Evolutionary conservation across 2,888 invertebrate species (phyloP), one percentile per base, ranked within the genome.

Genomic region (Alcis repandata): DNA sequence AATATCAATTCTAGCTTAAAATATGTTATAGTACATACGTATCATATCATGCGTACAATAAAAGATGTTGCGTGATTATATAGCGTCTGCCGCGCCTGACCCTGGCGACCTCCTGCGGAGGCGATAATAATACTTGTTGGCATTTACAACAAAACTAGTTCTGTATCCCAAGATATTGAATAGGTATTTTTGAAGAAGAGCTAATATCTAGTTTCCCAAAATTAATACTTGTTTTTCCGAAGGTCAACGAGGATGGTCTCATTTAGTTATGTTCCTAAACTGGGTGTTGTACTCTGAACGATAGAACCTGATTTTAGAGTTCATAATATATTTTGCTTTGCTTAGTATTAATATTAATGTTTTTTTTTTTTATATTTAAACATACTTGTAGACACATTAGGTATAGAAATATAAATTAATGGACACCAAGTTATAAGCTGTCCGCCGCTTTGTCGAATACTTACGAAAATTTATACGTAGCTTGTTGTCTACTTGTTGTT

Each of bases 121-220:
- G 67, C 69, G 79, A 79, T 90, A 91, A 91, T 91, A 90, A 90
- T 91, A 91, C 84, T 74, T 64, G 87, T 86, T 91, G 90, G 88
- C 89, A 92, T 91, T 92, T 90, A 78, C 67, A 73, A 76, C 65
- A 67, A 81, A 91, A 91, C 92, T 86, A 82, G 91, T 91, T 91
- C 82, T 71, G 59, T 69, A 75, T 77, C 77, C 72, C 75, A 68
- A 73, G 73, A 67, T 80, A 77, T 79, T 79, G 69, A 65, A 80
- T 78, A 74, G 80, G 76, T 76, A 77, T 72, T 62, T 33, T 49
- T 70, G 43, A 56, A 43, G 54, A 56, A 41, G 54, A 56, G 32
- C 76, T 76, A 54, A 49, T 49, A 80, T 75, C 82, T 79, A 72
- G 77, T 83, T 83, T 79, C 79, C 71, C 70, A 82, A 77, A 85